Percentiles rank a stretch among this genome's conserved stretches.
phyloP scores from a whole-genome alignment of 1,140 invertebrate genomes.

The Anoplophora glabripennis region DNA sequence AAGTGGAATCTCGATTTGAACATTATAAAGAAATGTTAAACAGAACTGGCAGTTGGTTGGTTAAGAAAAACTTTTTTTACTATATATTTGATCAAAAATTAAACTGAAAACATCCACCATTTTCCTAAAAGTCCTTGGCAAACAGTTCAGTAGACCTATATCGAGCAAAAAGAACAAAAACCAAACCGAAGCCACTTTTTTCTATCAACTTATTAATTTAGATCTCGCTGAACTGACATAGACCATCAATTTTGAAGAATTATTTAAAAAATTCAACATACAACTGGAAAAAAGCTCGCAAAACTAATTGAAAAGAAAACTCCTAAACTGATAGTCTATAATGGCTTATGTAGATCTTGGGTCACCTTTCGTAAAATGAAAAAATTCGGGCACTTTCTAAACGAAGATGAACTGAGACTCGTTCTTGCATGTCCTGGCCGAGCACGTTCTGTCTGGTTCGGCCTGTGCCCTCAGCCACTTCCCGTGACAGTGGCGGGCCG shows the following conservation, averaged over 20 bases:
- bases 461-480: constrained; percentile 73
- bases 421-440: constrained; percentile 52
- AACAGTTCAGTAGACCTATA: too few relatives aligned
- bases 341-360: neutral
- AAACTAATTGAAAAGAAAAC: neutral
- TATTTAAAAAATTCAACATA: neutral
- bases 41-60: too few relatives aligned
- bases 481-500: constrained; percentile 76
- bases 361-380: neutral
- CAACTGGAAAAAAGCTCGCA: neutral
- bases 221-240: neutral
- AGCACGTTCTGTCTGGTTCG: constrained; percentile 55
- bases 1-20: too few relatives aligned
- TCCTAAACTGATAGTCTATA: neutral
- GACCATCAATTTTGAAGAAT: neutral
- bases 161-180: too few relatives aligned
- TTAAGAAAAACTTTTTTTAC: too few relatives aligned
- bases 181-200: too few relatives aligned
- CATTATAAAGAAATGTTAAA: too few relatives aligned
- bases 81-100: too few relatives aligned
- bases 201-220: too few relatives aligned
- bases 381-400: constrained; percentile 41
- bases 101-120: too few relatives aligned
- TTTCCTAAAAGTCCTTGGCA: too few relatives aligned
- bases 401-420: constrained; percentile 67